A percentile compares a stretch with the other conserved stretches of the same genome.
Conservation (phyloP, 35 echinoderm and acorn worm genomes). For the Heliocidaris tuberculata region DNA sequence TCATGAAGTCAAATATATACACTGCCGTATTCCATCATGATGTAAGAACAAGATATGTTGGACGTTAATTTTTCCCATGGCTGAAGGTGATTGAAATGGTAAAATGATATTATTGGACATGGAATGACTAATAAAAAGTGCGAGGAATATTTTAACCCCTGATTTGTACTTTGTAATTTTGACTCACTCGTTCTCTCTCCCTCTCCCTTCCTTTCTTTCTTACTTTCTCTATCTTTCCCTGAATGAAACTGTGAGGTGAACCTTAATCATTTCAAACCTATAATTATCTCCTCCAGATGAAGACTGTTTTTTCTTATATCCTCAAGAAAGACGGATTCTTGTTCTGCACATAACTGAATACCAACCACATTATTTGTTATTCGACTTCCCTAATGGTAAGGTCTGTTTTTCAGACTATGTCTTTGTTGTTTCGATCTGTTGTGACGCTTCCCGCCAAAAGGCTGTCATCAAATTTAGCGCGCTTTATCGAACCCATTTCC, state of each 20-base stretch:
- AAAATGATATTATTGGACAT: background rate
- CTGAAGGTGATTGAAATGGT: no score
- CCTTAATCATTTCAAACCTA: no score
- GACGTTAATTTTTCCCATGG: no score
- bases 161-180: no score
- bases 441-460: conserved; percentile 14
- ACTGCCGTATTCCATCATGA: no score
- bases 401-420: background rate
- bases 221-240: background rate
- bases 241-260: no score
- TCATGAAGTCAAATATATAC: no score
- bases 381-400: background rate
- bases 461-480: conserved; percentile 16
- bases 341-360: background rate
- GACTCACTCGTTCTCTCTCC: background rate
- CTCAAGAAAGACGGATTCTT: background rate
- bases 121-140: background rate
- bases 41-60: no score
- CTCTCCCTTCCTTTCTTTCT: background rate
- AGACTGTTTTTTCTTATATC: no score
- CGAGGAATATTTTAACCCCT: background rate
- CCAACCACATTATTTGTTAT: background rate
- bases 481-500: conserved; percentile 15
- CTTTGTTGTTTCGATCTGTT: conserved; percentile 17
- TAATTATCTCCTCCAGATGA: no score